Evolutionary conservation across 1,140 invertebrate genomes (phyloP).

Genomic region (Hylaeus anthracinus): DNA sequence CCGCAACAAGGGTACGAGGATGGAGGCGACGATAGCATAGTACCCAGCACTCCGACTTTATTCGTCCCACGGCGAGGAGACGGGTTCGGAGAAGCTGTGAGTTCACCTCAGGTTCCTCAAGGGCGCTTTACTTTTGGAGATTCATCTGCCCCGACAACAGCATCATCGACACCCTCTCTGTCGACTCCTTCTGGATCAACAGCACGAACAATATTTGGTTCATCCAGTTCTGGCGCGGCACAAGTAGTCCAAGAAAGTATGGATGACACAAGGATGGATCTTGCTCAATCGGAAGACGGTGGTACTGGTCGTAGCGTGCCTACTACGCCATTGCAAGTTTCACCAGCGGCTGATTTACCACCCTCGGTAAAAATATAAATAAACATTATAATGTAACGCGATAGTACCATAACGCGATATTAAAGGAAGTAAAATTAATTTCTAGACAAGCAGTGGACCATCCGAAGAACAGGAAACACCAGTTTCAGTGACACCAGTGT

Average conservation of each 20-base stretch:
- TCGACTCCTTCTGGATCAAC: constrained; percentile 67
- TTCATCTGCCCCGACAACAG: constrained; percentile 74
- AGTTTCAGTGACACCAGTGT: constrained; percentile 59
- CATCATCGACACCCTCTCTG: constrained; percentile 71
- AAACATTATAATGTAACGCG: not conserved
- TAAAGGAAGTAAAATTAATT: not conserved
- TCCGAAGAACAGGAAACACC: constrained; percentile 72
- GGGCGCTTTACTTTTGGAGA: constrained; percentile 89
- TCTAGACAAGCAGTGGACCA: constrained; percentile 70
- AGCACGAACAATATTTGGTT: constrained; percentile 72
- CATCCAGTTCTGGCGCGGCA: constrained; percentile 74
- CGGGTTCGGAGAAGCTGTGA: constrained; percentile 95
- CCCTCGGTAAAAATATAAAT: constrained; percentile 63
- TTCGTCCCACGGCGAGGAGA: constrained; percentile 91
- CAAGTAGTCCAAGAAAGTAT: constrained; percentile 84
- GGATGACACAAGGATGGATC: constrained; percentile 89
- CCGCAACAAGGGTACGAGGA: constrained; percentile 84
- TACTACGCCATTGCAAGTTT: constrained; percentile 87
- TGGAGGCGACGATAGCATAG: constrained; percentile 92
- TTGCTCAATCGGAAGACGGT: constrained; percentile 85
- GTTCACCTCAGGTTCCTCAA: constrained; percentile 90
- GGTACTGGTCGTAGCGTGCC: constrained; percentile 86
- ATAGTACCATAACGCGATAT: not conserved
- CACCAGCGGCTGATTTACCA: constrained; percentile 82
- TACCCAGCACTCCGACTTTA: constrained; percentile 94